These are phyloP conservation scores for Cottoperca gobio DNA, from an alignment of 2,797 vertebrate species.

Conservation along the genomic window DNA sequence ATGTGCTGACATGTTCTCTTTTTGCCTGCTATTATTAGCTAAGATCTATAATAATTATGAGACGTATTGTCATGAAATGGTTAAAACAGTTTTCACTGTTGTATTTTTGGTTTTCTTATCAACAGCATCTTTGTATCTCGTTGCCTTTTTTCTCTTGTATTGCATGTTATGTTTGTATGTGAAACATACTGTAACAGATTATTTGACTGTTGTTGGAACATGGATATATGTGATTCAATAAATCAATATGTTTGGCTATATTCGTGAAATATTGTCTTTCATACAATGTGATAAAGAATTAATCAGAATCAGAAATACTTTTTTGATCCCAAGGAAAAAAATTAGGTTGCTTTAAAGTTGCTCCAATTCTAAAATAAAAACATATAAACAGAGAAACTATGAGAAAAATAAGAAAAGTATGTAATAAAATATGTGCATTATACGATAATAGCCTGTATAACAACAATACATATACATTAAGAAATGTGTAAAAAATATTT, in stretches of 20 bases:
- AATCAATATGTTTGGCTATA: slow-evolving; percentile 62
- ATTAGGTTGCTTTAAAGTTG: too few species aligned
- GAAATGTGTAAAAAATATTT: too few species aligned
- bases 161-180: slow-evolving; percentile 69
- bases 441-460: too few species aligned
- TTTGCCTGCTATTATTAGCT: slow-evolving; percentile 39
- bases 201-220: slow-evolving; percentile 51
- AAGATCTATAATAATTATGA: slow-evolving; percentile 25
- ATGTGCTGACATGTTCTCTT: slow-evolving; percentile 27
- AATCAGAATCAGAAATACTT: too few species aligned
- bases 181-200: slow-evolving; percentile 55
- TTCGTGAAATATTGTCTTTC: slow-evolving; percentile 13
- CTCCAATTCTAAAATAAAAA: too few species aligned
- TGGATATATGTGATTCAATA: slow-evolving; percentile 67
- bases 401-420: too few species aligned
- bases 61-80: slow-evolving; percentile 23
- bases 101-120: slow-evolving; percentile 42
- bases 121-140: slow-evolving; percentile 41
- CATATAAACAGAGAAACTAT: too few species aligned
- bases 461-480: too few species aligned
- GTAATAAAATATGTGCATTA: too few species aligned
- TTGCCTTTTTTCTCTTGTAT: slow-evolving; percentile 64
- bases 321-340: too few species aligned
- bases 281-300: background rate
- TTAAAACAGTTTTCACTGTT: slow-evolving; percentile 42